phyloP scores from a whole-genome alignment of 2,888 invertebrate genomes.

The Seira ritae region DNA sequence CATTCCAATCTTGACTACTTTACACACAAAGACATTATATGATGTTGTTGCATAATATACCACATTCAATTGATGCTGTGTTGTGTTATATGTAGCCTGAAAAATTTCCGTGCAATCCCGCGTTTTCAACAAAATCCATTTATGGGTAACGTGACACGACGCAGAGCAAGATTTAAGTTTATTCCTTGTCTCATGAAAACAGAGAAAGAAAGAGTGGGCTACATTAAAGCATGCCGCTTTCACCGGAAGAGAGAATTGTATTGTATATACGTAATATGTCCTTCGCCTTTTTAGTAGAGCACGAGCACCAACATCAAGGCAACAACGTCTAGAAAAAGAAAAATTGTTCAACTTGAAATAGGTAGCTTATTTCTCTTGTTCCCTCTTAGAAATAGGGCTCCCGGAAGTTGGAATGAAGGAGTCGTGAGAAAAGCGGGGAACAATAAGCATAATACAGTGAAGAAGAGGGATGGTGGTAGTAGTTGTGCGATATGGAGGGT shows the following conservation, averaged over 20 bases:
- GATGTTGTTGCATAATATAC: conserved; percentile 47
- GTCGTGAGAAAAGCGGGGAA: conserved; percentile 27
- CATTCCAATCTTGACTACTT: conserved; percentile 9
- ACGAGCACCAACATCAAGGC: too few relatives aligned
- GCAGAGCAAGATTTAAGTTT: conserved; percentile 59
- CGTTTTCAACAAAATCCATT: conserved; percentile 54
- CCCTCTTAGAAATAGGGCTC: neutral
- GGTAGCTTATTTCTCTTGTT: conserved; percentile 46
- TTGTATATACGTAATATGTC: too few relatives aligned
- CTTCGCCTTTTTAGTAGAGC: too few relatives aligned
- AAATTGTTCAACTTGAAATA: conserved; percentile 20
- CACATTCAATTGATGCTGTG: conserved; percentile 41
- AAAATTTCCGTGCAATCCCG: too few relatives aligned
- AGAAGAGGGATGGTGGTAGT: conserved; percentile 10
- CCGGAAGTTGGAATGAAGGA: conserved; percentile 16
- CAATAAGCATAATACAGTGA: conserved; percentile 41
- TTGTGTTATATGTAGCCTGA: neutral
- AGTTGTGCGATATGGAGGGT: conserved; percentile 33
- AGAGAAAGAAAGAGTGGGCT: conserved; percentile 31
- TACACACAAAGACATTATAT: neutral
- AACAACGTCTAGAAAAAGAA: neutral
- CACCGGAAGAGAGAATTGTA: too few relatives aligned
- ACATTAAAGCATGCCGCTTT: conserved; percentile 27
- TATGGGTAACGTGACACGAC: conserved; percentile 56
- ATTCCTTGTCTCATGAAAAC: conserved; percentile 58